Evolutionary conservation across 2,888 invertebrate species (phyloP).

Genomic region (Lingula anatina): DNA sequence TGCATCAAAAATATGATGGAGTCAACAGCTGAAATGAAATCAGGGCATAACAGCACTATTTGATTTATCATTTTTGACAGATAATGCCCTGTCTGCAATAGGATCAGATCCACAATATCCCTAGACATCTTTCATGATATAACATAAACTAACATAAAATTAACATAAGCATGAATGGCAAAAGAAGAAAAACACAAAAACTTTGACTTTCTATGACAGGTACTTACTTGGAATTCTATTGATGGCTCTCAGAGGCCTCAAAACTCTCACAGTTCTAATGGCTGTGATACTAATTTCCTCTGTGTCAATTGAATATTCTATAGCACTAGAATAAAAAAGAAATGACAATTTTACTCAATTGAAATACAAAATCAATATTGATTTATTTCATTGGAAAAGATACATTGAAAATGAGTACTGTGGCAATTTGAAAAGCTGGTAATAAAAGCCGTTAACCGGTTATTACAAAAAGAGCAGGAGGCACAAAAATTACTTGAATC

Average conservation of each 20-base stretch:
- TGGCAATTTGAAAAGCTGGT: not conserved
- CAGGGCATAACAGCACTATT: too few species aligned
- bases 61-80: too few species aligned
- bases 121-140: too few species aligned
- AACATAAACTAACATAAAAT: too few species aligned
- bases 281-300: slow-evolving; percentile 98
- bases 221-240: slow-evolving; percentile 99
- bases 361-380: not conserved
- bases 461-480: not conserved
- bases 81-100: too few species aligned
- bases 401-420: not conserved
- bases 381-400: not conserved
- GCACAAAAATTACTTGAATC: not conserved
- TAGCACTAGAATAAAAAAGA: slow-evolving; percentile 41
- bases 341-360: not conserved
- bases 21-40: too few species aligned
- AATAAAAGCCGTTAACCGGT: not conserved
- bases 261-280: slow-evolving; percentile 94
- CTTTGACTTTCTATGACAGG: too few species aligned
- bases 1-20: too few species aligned
- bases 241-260: slow-evolving; percentile 94
- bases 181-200: too few species aligned
- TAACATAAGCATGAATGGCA: too few species aligned
- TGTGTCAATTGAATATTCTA: slow-evolving; percentile 67
- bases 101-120: too few species aligned